phyloP scores from a whole-genome alignment of 2,113 vertebrate species.

The Pyxicephalus adspersus region DNA sequence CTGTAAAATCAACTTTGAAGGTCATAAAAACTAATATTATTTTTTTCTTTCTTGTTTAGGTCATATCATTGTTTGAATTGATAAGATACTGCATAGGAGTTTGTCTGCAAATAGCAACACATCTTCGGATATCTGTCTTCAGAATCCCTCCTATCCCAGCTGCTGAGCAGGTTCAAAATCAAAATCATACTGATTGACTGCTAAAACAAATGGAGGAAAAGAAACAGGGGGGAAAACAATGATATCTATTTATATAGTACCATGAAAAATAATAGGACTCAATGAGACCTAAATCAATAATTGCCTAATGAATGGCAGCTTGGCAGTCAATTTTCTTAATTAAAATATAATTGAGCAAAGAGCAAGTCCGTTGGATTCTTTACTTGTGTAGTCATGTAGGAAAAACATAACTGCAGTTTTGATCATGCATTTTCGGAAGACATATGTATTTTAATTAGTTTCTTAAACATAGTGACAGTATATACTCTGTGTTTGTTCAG shows the following conservation, averaged over 20 bases:
- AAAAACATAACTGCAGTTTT: no score
- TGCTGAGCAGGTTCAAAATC: slow-evolving; percentile 79
- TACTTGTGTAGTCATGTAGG: not conserved
- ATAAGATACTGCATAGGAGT: slow-evolving; percentile 86
- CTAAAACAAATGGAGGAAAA: slow-evolving; percentile 86
- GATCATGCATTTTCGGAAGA: no score
- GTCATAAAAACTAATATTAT: not conserved
- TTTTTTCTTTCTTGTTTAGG: slow-evolving; percentile 72
- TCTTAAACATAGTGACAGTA: no score
- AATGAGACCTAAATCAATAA: not conserved
- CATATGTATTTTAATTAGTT: no score
- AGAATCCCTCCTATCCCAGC: slow-evolving; percentile 83
- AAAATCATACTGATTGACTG: slow-evolving; percentile 85
- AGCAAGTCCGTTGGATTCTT: not conserved
- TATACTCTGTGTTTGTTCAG: no score
- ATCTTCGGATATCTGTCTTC: slow-evolving; percentile 93
- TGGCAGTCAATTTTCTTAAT: not conserved
- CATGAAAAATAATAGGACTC: slow-evolving; percentile 63
- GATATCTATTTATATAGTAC: slow-evolving; percentile 67
- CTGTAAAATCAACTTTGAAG: no score
- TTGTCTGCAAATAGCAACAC: slow-evolving; percentile 92
- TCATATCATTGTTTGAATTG: slow-evolving; percentile 88
- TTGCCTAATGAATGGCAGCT: not conserved
- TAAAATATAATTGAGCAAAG: not conserved
- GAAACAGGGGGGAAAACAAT: slow-evolving; percentile 69